Evolutionary conservation across 1,140 invertebrate genomes (phyloP).

Genomic region (Bombus pascuorum): DNA sequence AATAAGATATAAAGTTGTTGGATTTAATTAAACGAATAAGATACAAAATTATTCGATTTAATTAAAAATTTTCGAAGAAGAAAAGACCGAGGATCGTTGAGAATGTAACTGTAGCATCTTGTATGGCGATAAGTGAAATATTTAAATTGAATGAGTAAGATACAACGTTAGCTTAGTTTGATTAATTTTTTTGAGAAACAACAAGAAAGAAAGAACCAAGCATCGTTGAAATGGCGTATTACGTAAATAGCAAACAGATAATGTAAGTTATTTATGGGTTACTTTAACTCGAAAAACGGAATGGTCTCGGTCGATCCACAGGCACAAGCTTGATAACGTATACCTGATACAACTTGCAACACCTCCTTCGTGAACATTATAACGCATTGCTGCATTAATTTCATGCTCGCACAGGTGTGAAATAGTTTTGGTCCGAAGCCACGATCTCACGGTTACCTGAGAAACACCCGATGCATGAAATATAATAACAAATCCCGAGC

Average conservation of each 20-base stretch:
- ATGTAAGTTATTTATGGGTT: not conserved
- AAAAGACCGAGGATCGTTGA: no score
- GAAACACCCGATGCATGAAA: constrained; percentile 58
- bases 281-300: not conserved
- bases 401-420: constrained; percentile 65
- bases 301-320: not conserved
- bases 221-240: not conserved
- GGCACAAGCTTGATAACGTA: not conserved
- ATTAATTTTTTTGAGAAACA: no score
- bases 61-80: not conserved
- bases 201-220: no score
- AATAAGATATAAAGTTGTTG: not conserved
- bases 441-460: constrained; percentile 54
- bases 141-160: not conserved
- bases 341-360: constrained; percentile 13
- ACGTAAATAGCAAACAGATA: not conserved
- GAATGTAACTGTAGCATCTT: no score
- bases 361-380: constrained; percentile 3
- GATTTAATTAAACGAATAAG: not conserved
- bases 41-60: not conserved
- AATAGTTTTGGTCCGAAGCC: constrained; percentile 52
- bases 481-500: constrained; percentile 32
- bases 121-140: not conserved
- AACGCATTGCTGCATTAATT: constrained; percentile 62
- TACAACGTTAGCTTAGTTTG: not conserved